Evolutionary conservation across 2,797 vertebrate species (phyloP), one percentile per base, ranked within the genome.

Genomic region (Kryptopterus vitreolus): DNA sequence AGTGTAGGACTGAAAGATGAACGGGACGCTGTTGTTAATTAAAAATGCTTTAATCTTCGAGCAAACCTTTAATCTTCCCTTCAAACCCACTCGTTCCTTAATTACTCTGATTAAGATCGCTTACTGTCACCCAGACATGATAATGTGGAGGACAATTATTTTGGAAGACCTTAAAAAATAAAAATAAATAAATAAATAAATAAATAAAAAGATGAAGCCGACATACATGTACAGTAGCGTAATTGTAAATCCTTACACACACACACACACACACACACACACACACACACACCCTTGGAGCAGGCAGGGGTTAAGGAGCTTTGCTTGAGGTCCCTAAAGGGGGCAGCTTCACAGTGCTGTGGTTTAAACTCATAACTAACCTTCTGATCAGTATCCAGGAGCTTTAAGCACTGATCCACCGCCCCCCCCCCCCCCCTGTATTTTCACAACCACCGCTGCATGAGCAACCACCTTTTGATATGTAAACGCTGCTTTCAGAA

Each of bases 321-420:
- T 61, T 29, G 24, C 55, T 72, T 16, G 20, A 35, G 70, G 48
- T 71, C 20, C 29, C 48, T 29, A 53, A 53, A 33, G 48, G 20
- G n/a, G 48, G 48, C 52, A 33, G 50, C 29, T 46, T 58, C 33
- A 73, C 71, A 58, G 52, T 10, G 71, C 57, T 46, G 35, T 16
- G 24, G 24, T 29, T 29, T 59, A n/a, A 59, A 43, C 55, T 43
- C 15, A 50, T 43, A 24, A 26, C 16, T 43, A 24, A 26, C 16
- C 72, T 58, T 59, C 72, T 75, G 72, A 59, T 75, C 55, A 20
- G 16, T 29, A 75, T n/a, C 38, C 72, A 43, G 55, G 3, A 59
- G 35, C 16, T 9, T 59, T 58, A 38, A 20, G n/a, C n/a, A 46
- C 16, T 29, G n/a, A 59, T 9, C 35, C 24, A 43, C 22, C 71